phyloP scores from a whole-genome alignment of 2,888 invertebrate species.

The Plebejus anna region DNA sequence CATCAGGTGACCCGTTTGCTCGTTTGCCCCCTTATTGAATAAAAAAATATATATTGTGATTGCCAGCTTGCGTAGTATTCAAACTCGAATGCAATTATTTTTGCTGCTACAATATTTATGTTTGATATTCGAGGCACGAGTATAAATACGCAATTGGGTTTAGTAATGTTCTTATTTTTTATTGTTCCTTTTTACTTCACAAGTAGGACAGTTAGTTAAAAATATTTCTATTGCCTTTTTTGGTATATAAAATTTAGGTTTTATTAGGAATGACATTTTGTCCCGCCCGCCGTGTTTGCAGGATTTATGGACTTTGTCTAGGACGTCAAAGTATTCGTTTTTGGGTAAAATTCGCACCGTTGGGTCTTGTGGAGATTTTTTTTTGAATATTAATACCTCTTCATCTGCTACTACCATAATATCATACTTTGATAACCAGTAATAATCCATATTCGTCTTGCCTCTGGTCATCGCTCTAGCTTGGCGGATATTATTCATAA shows the following conservation, averaged over 20 bases:
- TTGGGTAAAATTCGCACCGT: constrained; percentile 36
- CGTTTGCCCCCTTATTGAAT: no score
- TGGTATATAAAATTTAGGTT: constrained; percentile 36
- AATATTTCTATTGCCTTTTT: constrained; percentile 39
- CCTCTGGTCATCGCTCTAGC: constrained; percentile 8
- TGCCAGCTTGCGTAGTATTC: no score
- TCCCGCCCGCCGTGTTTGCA: constrained; percentile 38
- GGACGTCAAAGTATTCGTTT: constrained; percentile 36
- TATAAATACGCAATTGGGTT: neutral
- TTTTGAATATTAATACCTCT: constrained; percentile 37
- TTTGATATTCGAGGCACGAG: no score
- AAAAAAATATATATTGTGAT: no score
- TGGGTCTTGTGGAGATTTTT: constrained; percentile 32
- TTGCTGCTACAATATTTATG: no score
- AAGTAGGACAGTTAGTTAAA: constrained; percentile 38
- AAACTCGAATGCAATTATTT: no score
- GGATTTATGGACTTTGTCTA: constrained; percentile 34
- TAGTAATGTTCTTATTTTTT: neutral
- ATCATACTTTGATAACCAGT: constrained; percentile 36
- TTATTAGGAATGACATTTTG: constrained; percentile 37
- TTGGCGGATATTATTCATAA: constrained; percentile 29
- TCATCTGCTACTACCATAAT: constrained; percentile 34
- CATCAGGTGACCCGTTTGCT: no score
- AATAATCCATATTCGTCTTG: constrained; percentile 27
- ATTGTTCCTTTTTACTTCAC: constrained; percentile 30